These are phyloP conservation scores for Echeneis naucrates DNA, from an alignment of 2,797 vertebrate species.

Conservation along the genomic window DNA sequence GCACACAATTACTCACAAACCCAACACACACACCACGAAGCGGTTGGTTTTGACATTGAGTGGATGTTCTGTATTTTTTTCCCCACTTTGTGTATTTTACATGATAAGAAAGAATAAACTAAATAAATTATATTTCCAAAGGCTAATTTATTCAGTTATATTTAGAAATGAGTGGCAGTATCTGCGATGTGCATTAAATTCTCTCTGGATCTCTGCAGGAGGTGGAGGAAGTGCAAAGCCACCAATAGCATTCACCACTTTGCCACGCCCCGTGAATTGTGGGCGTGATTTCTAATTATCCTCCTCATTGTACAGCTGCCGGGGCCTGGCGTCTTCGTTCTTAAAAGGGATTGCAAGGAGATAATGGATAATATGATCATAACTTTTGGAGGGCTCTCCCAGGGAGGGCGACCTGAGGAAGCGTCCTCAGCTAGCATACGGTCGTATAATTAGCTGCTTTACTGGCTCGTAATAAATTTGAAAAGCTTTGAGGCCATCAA, in stretches of 20 bases:
- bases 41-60: too few species aligned
- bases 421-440: background rate
- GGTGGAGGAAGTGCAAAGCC: background rate
- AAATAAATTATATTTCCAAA: slow-evolving; percentile 2
- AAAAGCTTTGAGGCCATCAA: background rate
- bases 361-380: background rate
- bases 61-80: slow-evolving; percentile 15
- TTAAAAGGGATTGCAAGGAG: background rate
- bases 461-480: background rate
- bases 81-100: background rate
- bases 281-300: background rate
- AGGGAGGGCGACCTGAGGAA: background rate
- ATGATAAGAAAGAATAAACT: background rate
- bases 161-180: slow-evolving; percentile 10
- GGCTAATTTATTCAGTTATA: background rate
- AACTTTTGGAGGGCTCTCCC: background rate
- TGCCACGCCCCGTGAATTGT: background rate
- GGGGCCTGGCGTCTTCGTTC: background rate
- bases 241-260: background rate
- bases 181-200: background rate
- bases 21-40: background rate
- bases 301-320: background rate
- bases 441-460: background rate
- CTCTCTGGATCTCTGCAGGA: background rate
- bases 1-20: background rate